Evolutionary conservation across 2,888 invertebrate species (phyloP), one percentile per base, ranked within the genome.

Genomic region (Conchocele bisecta): DNA sequence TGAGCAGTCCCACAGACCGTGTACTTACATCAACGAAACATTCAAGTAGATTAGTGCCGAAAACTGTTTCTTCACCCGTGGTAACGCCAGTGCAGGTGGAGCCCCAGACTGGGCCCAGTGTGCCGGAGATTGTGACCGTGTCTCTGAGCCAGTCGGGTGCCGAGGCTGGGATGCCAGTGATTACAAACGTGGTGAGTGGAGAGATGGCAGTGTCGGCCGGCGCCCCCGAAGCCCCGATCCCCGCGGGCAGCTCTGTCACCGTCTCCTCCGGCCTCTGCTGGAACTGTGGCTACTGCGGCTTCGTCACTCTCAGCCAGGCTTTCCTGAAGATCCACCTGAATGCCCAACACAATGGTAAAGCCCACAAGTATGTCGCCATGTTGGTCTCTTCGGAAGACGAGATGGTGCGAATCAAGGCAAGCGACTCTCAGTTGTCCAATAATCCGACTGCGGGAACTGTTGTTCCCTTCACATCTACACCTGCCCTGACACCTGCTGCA

Each of bases 271-370:
- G 81, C 24, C 65, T 84, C 15, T 85, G 85, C 58, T 87, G 84
- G 86, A 83, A 81, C 50, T 87, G 87, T 80, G 85, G 84, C 11
- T 86, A 86, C 65, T 87, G 87, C 63, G 66, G 74, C 15, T 86
- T 83, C 69, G 82, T 84, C 26, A 84, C 86, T 20, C 72, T 79
- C 11, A 83, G 83, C 54, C 84, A 86, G 64, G 69, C 80, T 9
- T 83, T 83, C 60, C 76, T 87, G 4, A 86, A 86, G 61, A 74
- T 80, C 13, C 87, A 87, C 61, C 80, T 83, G 15, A 81, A 80
- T 63, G 75, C 74, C 7, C 61, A 75, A 15, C 87, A 87, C 56
- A 66, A 68, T 44, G 83, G 83, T 3, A 81, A 83, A 50, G 81
- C 86, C 15, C 83, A 84, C 56, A 80, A 84, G n/a, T 86, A 83